These are phyloP conservation scores for Acanthornis magna DNA, from an alignment of 2,797 vertebrate species.

Conservation along the genomic window DNA sequence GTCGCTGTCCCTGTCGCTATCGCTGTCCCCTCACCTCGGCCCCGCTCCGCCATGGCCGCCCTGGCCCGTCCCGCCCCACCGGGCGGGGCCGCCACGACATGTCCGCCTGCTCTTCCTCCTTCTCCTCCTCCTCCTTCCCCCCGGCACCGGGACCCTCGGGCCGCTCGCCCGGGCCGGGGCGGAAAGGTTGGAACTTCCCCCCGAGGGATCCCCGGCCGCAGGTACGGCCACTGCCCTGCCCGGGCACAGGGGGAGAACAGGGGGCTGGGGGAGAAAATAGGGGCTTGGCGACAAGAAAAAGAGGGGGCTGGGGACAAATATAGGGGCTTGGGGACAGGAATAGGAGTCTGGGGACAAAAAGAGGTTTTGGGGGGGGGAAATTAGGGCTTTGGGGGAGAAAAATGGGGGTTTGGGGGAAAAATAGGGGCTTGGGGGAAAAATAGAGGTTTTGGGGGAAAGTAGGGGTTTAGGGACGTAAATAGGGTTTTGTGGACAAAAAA, in stretches of 20 bases:
- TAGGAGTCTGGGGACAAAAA: neutral
- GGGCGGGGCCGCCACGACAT: neutral
- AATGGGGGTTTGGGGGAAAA: accelerated
- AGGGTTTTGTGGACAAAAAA: too few relatives aligned
- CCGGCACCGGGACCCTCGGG: neutral
- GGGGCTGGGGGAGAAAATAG: neutral
- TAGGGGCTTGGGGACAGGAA: accelerated
- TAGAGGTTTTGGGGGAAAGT: neutral
- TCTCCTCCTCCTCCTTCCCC: neutral
- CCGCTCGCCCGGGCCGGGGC: neutral
- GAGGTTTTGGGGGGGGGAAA: neutral
- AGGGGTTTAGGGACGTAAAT: neutral
- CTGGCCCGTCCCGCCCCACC: neutral
- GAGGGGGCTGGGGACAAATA: accelerated
- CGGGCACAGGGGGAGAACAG: neutral
- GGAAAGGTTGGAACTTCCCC: neutral
- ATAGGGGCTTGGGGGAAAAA: neutral
- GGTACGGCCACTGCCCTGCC: neutral
- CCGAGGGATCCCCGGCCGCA: neutral
- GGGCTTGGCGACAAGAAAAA: neutral
- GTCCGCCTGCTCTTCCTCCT: neutral
- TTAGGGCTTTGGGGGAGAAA: accelerated
- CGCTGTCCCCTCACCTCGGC: neutral
- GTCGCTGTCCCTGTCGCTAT: neutral
- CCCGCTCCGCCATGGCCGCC: neutral